Evolutionary conservation across 2,797 vertebrate species (phyloP), one percentile per base, ranked within the genome.

Genomic region (Lemur catta): DNA sequence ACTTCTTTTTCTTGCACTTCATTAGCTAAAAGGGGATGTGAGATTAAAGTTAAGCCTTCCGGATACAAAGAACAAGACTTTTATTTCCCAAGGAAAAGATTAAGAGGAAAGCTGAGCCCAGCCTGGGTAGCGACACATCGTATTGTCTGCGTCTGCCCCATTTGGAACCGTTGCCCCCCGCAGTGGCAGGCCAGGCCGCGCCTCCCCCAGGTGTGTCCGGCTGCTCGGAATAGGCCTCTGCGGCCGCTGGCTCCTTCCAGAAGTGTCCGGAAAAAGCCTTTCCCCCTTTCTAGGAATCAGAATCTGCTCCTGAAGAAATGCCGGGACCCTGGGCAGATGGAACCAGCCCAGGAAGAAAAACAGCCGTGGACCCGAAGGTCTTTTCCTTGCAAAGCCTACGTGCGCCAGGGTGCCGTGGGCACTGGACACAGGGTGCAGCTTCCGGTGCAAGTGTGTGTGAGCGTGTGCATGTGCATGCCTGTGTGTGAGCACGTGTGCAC

Each of bases 111-210:
- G 52, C 13, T 24, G 67, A 81, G 48, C 30, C 15, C 50, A 0
- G 28, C 52, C n/a, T 52, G 4, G 3, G 82, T 12, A 46, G 69
- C 43, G 46, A n/a, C 5, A 33, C 33, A 9, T 18, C 38, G 9
- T 26, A 17, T 3, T 2, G 38, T 38, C 38, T 15, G 14, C 33
- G 30, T 11, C 33, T 12, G 50, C 50, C 12, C 22, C 6, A 0
- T 10, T 38, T 1, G 10, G 65, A 41, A 22, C 55, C 38, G 28
- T 38, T 52, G n/a, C 26, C 38, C 46, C 33, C 22, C 14, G 12
- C 7, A 24, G 3, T 13, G 18, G 2, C 15, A 22, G 43, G 55
- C 30, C 57, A 41, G 65, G 26, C 6, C 3, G 84, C 7, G 48
- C 41, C 28, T n/a, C 3, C 3, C 24, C 3, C 26, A n/a, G 35